phyloP scores from a whole-genome alignment of 2,797 vertebrate species.

The Pseudochirops corinnae region DNA sequence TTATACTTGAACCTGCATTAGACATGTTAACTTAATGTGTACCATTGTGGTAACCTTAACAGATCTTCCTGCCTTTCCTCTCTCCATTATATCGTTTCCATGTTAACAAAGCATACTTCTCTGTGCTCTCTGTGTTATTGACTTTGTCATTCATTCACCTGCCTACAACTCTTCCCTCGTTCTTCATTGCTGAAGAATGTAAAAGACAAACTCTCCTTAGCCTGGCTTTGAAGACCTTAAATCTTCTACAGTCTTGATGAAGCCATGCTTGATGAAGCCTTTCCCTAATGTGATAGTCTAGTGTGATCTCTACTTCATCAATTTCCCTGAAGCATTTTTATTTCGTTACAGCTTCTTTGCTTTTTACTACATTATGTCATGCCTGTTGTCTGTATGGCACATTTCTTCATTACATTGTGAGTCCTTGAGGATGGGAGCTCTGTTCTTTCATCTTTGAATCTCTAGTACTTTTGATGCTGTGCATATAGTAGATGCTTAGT shows the following conservation, averaged over 20 bases:
- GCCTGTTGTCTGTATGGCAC: neutral
- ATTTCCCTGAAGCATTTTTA: neutral
- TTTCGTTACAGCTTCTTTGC: neutral
- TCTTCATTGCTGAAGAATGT: neutral
- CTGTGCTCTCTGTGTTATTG: neutral
- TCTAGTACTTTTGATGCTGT: neutral
- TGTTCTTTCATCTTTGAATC: neutral
- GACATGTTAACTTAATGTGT: neutral
- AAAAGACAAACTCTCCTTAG: neutral
- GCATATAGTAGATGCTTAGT: neutral
- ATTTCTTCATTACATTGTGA: neutral
- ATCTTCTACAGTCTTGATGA: neutral
- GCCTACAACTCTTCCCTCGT: neutral
- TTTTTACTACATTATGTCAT: neutral
- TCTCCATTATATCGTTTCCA: neutral
- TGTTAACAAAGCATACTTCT: neutral
- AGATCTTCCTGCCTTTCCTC: neutral
- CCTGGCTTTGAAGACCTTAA: neutral
- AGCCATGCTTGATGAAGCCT: neutral
- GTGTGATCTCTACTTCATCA: neutral
- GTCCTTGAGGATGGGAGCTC: neutral
- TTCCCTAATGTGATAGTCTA: neutral
- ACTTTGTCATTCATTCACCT: neutral
- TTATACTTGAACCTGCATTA: slow-evolving; percentile 9
- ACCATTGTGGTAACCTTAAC: neutral